Evolutionary conservation across 2,888 invertebrate species (phyloP).

Genomic region (Drosophila buzzatii): DNA sequence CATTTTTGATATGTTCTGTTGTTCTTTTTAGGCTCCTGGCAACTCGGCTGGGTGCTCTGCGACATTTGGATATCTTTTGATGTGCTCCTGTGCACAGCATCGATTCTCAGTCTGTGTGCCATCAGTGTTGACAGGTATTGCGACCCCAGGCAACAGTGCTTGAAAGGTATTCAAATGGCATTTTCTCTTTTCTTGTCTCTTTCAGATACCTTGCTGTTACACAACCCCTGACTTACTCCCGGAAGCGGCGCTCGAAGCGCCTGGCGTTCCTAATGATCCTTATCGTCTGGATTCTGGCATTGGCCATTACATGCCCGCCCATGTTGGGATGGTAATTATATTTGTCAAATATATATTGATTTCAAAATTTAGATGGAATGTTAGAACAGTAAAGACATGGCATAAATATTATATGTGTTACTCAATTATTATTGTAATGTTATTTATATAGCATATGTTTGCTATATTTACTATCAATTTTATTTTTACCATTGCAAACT

Average conservation of each 20-base stretch:
- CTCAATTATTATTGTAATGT: no score
- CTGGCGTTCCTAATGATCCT: conserved; percentile 94
- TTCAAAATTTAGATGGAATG: no score
- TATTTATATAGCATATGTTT: no score
- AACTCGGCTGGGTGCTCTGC: conserved; percentile 94
- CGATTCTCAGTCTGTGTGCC: conserved; percentile 69
- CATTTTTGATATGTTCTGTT: not conserved
- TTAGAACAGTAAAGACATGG: no score
- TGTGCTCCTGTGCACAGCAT: conserved; percentile 89
- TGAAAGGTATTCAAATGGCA: not conserved
- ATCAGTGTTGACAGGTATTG: conserved; percentile 66
- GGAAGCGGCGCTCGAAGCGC: conserved; percentile 93
- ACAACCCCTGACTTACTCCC: conserved; percentile 95
- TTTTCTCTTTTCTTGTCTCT: conserved; percentile 13
- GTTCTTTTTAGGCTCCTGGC: conserved; percentile 90
- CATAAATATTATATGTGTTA: no score
- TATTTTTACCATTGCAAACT: not conserved
- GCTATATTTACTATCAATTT: not conserved
- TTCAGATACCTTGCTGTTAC: conserved; percentile 96
- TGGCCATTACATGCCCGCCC: conserved; percentile 96
- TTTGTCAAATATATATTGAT: not conserved
- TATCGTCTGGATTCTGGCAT: conserved; percentile 95
- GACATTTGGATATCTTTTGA: conserved; percentile 97
- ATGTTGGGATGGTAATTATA: conserved; percentile 94
- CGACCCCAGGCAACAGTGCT: not conserved